Evolutionary conservation across 2,888 invertebrate genomes (phyloP).

Genomic region (Liopterus haemorrhoidalis): DNA sequence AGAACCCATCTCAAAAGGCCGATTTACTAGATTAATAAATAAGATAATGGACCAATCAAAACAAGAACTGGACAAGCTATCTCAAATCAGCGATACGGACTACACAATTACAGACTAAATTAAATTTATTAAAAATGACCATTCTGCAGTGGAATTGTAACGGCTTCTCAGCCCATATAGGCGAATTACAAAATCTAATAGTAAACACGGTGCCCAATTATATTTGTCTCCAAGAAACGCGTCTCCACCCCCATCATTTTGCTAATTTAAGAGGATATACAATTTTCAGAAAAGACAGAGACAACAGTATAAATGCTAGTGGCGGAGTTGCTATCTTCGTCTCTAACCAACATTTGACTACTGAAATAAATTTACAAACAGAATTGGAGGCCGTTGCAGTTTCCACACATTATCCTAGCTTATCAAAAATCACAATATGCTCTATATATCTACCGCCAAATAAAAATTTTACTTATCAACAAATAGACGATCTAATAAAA

Average conservation of each 20-base stretch:
- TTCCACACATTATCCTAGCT: background rate
- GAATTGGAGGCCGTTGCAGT: slow-evolving; percentile 7
- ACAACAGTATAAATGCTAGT: slow-evolving; percentile 8
- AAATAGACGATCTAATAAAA: too few relatives aligned
- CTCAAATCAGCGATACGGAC: too few relatives aligned
- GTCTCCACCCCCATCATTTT: background rate
- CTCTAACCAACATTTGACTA: background rate
- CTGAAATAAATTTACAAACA: slow-evolving; percentile 10
- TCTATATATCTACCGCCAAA: too few relatives aligned
- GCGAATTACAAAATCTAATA: slow-evolving; percentile 1
- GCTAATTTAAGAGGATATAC: slow-evolving; percentile 2
- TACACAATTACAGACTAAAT: too few relatives aligned
- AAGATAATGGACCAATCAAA: too few relatives aligned
- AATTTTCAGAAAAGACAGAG: slow-evolving; percentile 11
- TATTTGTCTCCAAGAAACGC: slow-evolving; percentile 11
- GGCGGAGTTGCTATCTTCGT: slow-evolving; percentile 8
- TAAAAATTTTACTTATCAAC: too few relatives aligned
- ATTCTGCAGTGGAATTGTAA: slow-evolving; percentile 14
- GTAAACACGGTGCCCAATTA: slow-evolving; percentile 3
- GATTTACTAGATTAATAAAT: too few relatives aligned
- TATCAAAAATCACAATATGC: too few relatives aligned
- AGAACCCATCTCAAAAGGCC: too few relatives aligned
- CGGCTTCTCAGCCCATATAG: slow-evolving; percentile 7
- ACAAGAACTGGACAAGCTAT: too few relatives aligned
- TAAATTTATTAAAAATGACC: too few relatives aligned